Evolutionary conservation across 2,888 invertebrate genomes (phyloP), one percentile per base, ranked within the genome.

Genomic region (Cheilosia vulpina): DNA sequence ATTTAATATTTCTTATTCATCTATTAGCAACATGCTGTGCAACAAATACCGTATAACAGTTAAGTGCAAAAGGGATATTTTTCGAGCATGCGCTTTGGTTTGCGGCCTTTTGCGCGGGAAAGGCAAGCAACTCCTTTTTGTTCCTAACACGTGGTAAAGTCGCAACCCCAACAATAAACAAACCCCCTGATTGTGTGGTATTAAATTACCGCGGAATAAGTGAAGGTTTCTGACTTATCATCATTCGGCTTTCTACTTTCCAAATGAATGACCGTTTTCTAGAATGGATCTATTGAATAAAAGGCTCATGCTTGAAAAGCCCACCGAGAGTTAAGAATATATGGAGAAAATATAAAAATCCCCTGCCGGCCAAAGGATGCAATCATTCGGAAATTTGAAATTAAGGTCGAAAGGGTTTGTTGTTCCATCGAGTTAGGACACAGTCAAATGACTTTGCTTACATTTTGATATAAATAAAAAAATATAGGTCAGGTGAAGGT

Each of bases 1-100:
- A 38, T 38, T 38, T 13, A 11, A 4, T 13, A 3, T 34, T 34
- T 34, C 3, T 6, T 13, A 4, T 38, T 4, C 38, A 38, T 13
- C 13, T 43, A 7, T 57, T 24, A 1, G 41, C 47, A 68, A 75
- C 62, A 75, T 82, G 77, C 53, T 65, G 71, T 45, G 13, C 19
- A 68, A 60, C 76, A 50, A 58, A n/a, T 5, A 13, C 21, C n/a
- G 47, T 82, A 82, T 82, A 82, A 82, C 82, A 82, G 72, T 77
- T 82, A 27, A 0, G 4, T 5, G 15, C 2, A n/a, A 4, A 15
- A 63, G 69, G 81, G 81, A 81, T 52, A 76, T 82, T 82, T 58
- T 31, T n/a, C 2, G 53, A 38, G 13, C 66, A 60, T 72, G 82
- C 77, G 77, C 71, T 19, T n/a, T 72, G 0, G 0, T 4, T n/a